Evolutionary conservation across 2,113 vertebrate genomes (phyloP).

Genomic region (Helogale parvula): DNA sequence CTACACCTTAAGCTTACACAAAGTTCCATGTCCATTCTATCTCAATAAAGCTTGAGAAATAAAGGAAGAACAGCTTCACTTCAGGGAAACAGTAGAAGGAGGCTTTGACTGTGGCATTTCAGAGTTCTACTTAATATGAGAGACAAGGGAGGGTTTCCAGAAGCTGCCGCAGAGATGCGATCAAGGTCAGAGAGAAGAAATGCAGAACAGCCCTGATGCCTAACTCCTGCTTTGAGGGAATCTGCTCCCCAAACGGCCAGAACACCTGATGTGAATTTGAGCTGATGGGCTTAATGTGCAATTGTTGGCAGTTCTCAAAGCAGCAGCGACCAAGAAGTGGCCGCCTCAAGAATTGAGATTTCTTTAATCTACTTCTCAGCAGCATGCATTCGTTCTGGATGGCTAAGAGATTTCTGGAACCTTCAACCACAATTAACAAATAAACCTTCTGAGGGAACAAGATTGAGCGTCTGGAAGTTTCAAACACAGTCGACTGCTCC

Average conservation of each 20-base stretch:
- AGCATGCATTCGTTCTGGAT: neutral
- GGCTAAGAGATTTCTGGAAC: slow-evolving; percentile 31
- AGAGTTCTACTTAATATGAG: neutral
- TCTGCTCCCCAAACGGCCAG: neutral
- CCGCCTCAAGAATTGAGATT: neutral
- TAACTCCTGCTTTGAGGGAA: slow-evolving; percentile 9
- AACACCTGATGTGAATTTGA: neutral
- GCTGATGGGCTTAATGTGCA: neutral
- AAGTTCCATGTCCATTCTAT: neutral
- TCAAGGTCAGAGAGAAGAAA: slow-evolving; percentile 34
- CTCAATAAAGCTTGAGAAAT: neutral
- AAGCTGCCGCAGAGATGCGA: neutral
- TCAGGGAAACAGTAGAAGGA: neutral
- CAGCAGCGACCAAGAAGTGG: neutral
- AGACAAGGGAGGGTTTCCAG: neutral
- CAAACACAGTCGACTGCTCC: neutral
- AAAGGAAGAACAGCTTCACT: neutral
- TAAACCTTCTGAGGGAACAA: neutral
- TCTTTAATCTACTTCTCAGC: slow-evolving; percentile 20
- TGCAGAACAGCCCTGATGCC: neutral
- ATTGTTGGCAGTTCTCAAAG: neutral
- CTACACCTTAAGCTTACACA: neutral
- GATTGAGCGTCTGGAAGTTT: slow-evolving; percentile 25
- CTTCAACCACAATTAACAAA: neutral
- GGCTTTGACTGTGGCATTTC: neutral